Base-by-base conservation (phyloP, 2,797 vertebrate genomes). In the Kryptopterus vitreolus region DNA sequence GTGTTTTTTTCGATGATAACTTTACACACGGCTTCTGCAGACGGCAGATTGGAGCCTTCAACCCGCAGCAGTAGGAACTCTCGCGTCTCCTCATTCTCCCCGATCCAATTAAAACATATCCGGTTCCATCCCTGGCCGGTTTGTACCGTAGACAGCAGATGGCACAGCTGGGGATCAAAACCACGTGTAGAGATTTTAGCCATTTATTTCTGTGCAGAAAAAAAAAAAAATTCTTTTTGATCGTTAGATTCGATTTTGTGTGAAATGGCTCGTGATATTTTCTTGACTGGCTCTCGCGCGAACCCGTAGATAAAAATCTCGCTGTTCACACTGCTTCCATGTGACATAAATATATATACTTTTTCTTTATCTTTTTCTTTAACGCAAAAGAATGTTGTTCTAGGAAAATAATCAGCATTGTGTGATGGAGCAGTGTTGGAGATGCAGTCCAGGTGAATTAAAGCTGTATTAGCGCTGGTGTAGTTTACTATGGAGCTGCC, bases 161-260 rank as follows among this genome's bases (percentile, higher is more conserved):
- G 76, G 68, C 66, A 57, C 80, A 61, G 80, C 73, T 76, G 80
- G 74, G 55, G 59, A 68, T 62, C 72, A 29, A 52, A 68, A 38
- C 31, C 46, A n/a, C 38, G 35, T 59, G 73, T 46, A 43, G 31
- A 65, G 24, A 43, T 46, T 18, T 33, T 57, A n/a, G 18, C 20
- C 12, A 18, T 61, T 76, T 38, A 53, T 63, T 31, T 71, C 62
- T 52, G 53, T 22, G 52, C 52, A 31, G 38, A 22, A 69, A 53
- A 31, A n/a, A 20, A 55, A 35, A 24, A 52, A 31, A 2, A 12
- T 31, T 57, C 2, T 7, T 38, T 73, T 53, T 57, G 38, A 43
- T 43, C 38, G 38, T 43, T 43, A 7, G 38, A 43, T 43, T 43
- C 6, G 38, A 43, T 43, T 43, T 6, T 43, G 38, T 43, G 38